Base-by-base conservation (phyloP, 2,888 invertebrate genomes). In the Lasiommata megera region DNA sequence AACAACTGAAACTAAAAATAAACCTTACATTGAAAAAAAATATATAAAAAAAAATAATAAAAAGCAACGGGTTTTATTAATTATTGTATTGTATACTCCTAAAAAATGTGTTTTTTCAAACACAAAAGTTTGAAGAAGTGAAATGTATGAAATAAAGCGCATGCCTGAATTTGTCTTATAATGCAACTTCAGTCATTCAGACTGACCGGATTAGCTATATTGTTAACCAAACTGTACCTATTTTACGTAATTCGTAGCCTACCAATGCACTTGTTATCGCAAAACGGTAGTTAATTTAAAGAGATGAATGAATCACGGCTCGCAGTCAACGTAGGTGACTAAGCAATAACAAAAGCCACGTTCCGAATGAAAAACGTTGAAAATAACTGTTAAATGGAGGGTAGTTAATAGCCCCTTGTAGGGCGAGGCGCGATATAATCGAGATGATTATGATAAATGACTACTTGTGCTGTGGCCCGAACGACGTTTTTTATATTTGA, bases 341-440 rank as follows among this genome's bases (percentile, higher is more conserved):
- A 71, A 72, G 74, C 67, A 63, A 29, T 63, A 62, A 76, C 73
- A 74, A 79, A 77, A 78, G 76, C 75, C 79, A 76, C 75, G 79
- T 73, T 76, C 62, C 60, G 75, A 79, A 79, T 82, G 77, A 80
- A 80, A 84, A 84, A 76, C 78, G 76, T 82, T 79, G 79, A 84
- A 82, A 86, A 86, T 84, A 84, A 84, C 77, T 80, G 88, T 86
- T 85, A 87, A 88, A 88, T 88, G 83, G 88, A 86, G 88, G 88
- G 88, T 83, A 80, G 80, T 77, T 83, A 82, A 81, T 78, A 79
- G 77, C 77, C 76, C 80, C 79, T 71, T 76, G 65, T 75, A 79
- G 83, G 82, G 84, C 77, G 79, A 77, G 86, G 80, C 82, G 84
- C 80, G 87, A 83, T 82, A 75, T 84, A 84, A 88, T 87, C 86